These are phyloP conservation scores for Cerastis leucographa DNA, from an alignment of 2,888 invertebrate genomes.

Conservation along the genomic window DNA sequence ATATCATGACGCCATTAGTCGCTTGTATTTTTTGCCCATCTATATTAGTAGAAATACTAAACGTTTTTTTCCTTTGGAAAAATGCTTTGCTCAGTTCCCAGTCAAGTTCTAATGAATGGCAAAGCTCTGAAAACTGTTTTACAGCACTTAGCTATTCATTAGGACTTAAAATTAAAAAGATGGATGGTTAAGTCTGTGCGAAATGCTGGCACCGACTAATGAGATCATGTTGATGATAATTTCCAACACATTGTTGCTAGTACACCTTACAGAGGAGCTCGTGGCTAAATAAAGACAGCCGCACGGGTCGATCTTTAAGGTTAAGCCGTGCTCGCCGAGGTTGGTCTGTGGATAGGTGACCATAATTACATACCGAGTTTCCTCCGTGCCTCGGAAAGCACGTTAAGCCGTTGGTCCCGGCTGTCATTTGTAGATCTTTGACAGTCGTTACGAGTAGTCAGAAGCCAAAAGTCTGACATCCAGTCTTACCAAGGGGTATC, in stretches of 20 bases:
- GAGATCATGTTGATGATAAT: background rate
- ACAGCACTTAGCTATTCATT: constrained; percentile 28
- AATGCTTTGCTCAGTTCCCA: background rate
- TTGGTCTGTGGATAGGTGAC: no score
- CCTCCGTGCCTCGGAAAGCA: no score
- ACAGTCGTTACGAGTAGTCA: no score
- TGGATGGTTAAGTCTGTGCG: constrained; percentile 9
- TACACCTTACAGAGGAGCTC: no score
- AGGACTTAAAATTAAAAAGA: constrained; percentile 36
- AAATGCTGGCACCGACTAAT: constrained; percentile 22
- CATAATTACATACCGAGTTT: no score
- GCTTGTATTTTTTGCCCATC: background rate
- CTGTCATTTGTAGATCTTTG: no score
- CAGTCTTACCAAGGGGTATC: no score
- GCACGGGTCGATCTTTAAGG: no score
- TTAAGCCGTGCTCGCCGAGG: no score
- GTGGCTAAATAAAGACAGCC: no score
- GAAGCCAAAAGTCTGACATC: no score
- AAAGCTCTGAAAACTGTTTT: constrained; percentile 23
- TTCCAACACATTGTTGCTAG: background rate
- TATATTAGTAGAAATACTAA: constrained; percentile 16
- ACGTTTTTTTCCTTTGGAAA: background rate
- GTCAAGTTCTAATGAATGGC: constrained; percentile 29
- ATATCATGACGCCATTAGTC: background rate
- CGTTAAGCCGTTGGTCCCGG: no score